Base-by-base conservation (phyloP, 2,888 invertebrate species). In the Phyllotreta cruciferae region DNA sequence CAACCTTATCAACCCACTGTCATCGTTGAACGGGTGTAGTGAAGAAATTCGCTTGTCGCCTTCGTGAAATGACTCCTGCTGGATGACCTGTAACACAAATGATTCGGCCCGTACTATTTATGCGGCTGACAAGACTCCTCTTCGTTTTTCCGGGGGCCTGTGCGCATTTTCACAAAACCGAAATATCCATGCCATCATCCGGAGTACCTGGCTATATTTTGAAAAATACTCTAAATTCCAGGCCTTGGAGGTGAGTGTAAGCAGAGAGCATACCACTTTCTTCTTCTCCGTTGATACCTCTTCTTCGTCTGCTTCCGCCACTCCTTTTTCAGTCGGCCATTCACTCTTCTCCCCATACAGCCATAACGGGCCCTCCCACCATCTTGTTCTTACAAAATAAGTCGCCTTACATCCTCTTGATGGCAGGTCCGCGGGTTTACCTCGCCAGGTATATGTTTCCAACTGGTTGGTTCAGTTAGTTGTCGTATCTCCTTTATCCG, bases 31-130 rank as follows among this genome's bases (percentile, higher is more conserved):
- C 2, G 64, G 58, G n/a, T 35, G 56, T 7, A 66, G 38, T 41
- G 52, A 14, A 13, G 36, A 44, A 10, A 56, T 42, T 9, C 41
- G n/a, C n/a, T n/a, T n/a, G n/a, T n/a, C 81, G 14, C n/a, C n/a
- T n/a, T n/a, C n/a, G n/a, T n/a, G n/a, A n/a, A n/a, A n/a, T n/a
- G 13, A 2, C 9, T 14, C 37, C 58, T 2, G 52, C 10, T 47
- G 37, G 60, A 67, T 67, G n/a, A 67, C 47, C 1, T 60, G 10
- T 6, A 69, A 50, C 1, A 67, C 35, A 62, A 54, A 55, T 13
- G 6, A 45, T 36, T 69, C 69, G 1, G 62, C 67, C 5, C 10
- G 11, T 0, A 63, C 41, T 1, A 58, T 6, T 47, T 67, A 65
- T 47, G 63, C 52, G 2, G 39, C 56, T n/a, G 24, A 9, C 14